These are phyloP conservation scores for Antechinus stuartii DNA, from an alignment of 2,113 vertebrate genomes.

Conservation along the genomic window DNA sequence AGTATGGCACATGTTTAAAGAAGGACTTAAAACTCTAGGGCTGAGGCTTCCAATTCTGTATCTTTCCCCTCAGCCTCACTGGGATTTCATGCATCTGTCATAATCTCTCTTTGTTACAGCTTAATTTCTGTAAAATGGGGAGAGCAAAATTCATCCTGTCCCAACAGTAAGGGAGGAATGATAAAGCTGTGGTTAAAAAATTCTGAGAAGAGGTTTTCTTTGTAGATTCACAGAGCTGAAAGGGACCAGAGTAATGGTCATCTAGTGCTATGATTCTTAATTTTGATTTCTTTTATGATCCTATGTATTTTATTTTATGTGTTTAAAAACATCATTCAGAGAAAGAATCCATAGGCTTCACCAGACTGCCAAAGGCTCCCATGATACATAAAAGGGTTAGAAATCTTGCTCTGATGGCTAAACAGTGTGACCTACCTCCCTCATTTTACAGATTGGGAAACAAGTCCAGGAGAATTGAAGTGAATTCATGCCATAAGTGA, in stretches of 20 bases:
- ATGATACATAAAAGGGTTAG: not conserved
- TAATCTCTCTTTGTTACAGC: not conserved
- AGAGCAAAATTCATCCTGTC: too few species aligned
- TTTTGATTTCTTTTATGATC: not conserved
- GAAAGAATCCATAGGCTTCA: not conserved
- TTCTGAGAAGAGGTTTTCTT: not conserved
- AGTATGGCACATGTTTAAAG: not conserved
- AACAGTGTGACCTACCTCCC: not conserved
- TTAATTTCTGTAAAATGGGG: not conserved
- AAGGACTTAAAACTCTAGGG: not conserved
- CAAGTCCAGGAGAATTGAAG: not conserved
- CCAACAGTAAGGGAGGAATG: rapidly evolving
- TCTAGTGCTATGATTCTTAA: not conserved
- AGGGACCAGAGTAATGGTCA: not conserved
- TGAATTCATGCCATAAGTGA: not conserved
- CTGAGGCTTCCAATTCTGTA: not conserved
- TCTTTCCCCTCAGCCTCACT: not conserved
- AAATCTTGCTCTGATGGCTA: not conserved
- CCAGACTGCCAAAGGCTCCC: not conserved
- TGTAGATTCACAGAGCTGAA: not conserved
- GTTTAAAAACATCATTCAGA: not conserved
- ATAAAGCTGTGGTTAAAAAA: not conserved
- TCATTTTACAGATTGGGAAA: not conserved
- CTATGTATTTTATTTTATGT: not conserved
- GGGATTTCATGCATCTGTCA: not conserved